Base-by-base conservation (phyloP, 2,797 vertebrate species). In the Macrochelys suwanniensis region DNA sequence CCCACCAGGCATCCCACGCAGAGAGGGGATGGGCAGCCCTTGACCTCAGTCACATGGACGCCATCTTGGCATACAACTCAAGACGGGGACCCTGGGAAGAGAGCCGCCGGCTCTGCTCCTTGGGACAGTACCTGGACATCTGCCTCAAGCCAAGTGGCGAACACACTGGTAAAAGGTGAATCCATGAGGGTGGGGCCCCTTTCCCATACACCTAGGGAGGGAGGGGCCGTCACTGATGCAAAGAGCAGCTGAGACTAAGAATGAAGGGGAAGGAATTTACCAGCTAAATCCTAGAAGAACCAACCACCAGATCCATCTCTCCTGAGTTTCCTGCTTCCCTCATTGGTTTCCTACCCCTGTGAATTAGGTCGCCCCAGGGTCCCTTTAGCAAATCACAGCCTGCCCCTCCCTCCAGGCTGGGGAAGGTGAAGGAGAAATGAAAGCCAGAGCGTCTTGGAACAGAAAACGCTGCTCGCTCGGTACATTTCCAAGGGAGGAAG, bases 351-450 rank as follows among this genome's bases (percentile, higher is more conserved):
- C n/a, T 42, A n/a, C 15, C 11, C n/a, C 21, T 9, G 7, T 5
- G 26, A 77, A 77, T 28, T 6, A 31, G 37, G 74, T 77, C 21
- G 12, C 12, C 53, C 37, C 54, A 16, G 0, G 3, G 3, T n/a
- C 78, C 51, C 65, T 49, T 49, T 42, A 50, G 76, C 0, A 2
- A 45, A 78, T 9, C 28, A 19, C 76, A 50, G 28, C 47, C 59
- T 78, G 28, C 47, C 37, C 7, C 56, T 31, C 28, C 77, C 65
- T 78, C 45, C n/a, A 0, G 0, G 19, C 0, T 74, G 1, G 23
- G 49, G 33, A 26, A 0, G 0, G 59, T 16, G 31, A 61, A 13
- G 10, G 37, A 37, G 68, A 11, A 74, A 10, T 17, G 28, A 26
- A 49, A 78, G 45, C 47, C 0, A 0, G 68, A 61, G 11, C 7